Percentiles rank a stretch among this genome's conserved stretches.
phyloP scores from a whole-genome alignment of 2,113 vertebrate genomes.

The Chionis minor region DNA sequence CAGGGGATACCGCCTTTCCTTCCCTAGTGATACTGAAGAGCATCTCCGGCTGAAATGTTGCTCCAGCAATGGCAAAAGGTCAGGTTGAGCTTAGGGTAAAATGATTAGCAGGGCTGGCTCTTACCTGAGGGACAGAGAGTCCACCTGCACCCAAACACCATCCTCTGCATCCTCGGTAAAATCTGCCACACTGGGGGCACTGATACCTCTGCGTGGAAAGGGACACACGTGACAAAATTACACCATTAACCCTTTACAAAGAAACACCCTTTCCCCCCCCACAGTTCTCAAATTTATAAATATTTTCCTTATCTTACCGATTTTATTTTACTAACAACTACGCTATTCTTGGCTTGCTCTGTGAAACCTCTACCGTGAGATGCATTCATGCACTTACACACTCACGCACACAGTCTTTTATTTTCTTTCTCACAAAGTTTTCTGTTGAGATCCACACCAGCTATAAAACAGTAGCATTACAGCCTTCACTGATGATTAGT shows the following conservation, averaged over 20 bases:
- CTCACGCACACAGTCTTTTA: background rate
- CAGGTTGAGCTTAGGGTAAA: background rate
- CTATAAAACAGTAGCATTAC: background rate
- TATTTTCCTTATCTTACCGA: background rate
- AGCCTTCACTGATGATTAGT: background rate
- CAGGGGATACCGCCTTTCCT: background rate
- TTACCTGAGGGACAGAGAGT: background rate
- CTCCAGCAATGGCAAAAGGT: background rate
- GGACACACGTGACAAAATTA: background rate
- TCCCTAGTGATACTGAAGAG: background rate
- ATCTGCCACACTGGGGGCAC: background rate
- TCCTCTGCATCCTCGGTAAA: background rate
- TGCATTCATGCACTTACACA: background rate
- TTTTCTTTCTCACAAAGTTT: background rate
- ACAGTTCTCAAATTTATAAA: background rate
- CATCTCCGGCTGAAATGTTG: background rate
- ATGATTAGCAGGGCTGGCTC: background rate
- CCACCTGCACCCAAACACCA: background rate
- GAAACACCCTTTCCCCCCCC: background rate
- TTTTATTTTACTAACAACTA: background rate
- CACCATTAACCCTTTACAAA: background rate
- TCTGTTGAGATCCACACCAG: background rate
- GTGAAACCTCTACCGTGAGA: background rate
- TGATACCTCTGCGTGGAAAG: background rate
- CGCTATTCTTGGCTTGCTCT: background rate